Percentiles rank a stretch among this genome's conserved stretches.
Evolutionary conservation across 2,888 invertebrate species (phyloP).

Genomic region (Epicampocera succincta): DNA sequence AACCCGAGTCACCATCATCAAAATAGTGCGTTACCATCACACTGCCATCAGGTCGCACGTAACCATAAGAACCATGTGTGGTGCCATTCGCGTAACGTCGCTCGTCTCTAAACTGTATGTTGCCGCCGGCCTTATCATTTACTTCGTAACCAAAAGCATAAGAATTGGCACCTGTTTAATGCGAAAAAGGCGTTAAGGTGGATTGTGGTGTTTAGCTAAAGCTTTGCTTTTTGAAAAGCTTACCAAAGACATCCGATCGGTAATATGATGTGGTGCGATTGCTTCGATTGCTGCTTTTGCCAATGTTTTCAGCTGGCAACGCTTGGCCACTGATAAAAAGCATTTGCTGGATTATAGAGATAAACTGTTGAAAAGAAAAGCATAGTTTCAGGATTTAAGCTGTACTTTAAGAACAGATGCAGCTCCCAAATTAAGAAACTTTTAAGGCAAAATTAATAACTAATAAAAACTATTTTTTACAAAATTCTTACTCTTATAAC

Average conservation of each 20-base stretch:
- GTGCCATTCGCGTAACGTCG: slow-evolving; percentile 87
- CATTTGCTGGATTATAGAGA: slow-evolving; percentile 72
- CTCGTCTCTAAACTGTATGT: slow-evolving; percentile 88
- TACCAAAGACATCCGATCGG: slow-evolving; percentile 77
- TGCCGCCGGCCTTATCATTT: slow-evolving; percentile 85
- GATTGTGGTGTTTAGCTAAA: slow-evolving; percentile 23
- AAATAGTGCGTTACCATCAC: slow-evolving; percentile 85
- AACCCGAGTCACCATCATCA: slow-evolving; percentile 85
- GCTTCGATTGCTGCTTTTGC: slow-evolving; percentile 16
- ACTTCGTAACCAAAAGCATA: slow-evolving; percentile 89
- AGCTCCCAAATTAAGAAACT: too few species aligned
- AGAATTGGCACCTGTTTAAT: slow-evolving; percentile 83
- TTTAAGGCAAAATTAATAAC: too few species aligned
- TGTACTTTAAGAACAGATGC: neutral
- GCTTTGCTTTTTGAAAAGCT: slow-evolving; percentile 58
- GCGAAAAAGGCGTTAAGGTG: slow-evolving; percentile 22
- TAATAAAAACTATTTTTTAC: too few species aligned
- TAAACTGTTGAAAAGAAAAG: slow-evolving; percentile 57
- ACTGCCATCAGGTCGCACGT: slow-evolving; percentile 85
- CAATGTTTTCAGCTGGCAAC: slow-evolving; percentile 22
- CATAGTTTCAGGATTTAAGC: slow-evolving; percentile 61
- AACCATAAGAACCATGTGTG: slow-evolving; percentile 88
- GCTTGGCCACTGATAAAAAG: slow-evolving; percentile 57
- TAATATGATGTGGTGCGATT: slow-evolving; percentile 74
- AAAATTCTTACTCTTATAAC: too few species aligned